Evolutionary conservation across 64 coral and sea anemone species (phyloP), one percentile per base, ranked within the genome.

Genomic region (Dendrophyllia cribrosa): DNA sequence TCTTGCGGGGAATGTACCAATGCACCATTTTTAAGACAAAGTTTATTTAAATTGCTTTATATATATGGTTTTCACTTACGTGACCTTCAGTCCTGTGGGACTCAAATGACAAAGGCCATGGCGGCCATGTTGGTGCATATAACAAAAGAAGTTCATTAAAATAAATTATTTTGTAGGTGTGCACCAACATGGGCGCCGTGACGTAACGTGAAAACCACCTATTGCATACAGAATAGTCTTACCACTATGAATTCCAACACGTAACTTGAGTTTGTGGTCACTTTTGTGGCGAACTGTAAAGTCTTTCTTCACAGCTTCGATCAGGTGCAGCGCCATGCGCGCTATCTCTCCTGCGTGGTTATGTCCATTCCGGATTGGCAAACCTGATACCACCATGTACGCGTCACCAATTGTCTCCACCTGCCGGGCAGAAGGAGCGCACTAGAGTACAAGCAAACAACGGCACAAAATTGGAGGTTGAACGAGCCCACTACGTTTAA

Each of bases 321-420:
- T 45, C 13, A 95, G 44, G 53, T 87, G 94, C 16, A 95, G n/a
- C 19, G 94, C 94, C 94, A 95, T 95, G 11, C 84, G 73, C 23
- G 77, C 89, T 17, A 95, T 95, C 56, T 95, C 94, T 19, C 79
- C 89, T 6, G 94, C 94, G 62, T 95, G 94, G 3, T 85, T 59
- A 26, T 90, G 79, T 19, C 83, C 82, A 82, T 95, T 95, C 13
- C 94, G 74, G 34, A 91, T 90, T n/a, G 94, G 94, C 43, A 95
- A 76, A 20, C 94, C 94, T 50, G 87, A 89, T 43, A 95, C 94
- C 25, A 95, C 94, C 94, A 95, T 95, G 74, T 95, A 95, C 24
- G 94, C 94, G 56, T 95, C 94, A 76, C 94, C 94, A 70, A 95
- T 95, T 68, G 94, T 95, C 89, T 95, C 94, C 89, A 95, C 94